Base-by-base conservation (phyloP, 2,797 vertebrate species). In the Uromys caudimaculatus region DNA sequence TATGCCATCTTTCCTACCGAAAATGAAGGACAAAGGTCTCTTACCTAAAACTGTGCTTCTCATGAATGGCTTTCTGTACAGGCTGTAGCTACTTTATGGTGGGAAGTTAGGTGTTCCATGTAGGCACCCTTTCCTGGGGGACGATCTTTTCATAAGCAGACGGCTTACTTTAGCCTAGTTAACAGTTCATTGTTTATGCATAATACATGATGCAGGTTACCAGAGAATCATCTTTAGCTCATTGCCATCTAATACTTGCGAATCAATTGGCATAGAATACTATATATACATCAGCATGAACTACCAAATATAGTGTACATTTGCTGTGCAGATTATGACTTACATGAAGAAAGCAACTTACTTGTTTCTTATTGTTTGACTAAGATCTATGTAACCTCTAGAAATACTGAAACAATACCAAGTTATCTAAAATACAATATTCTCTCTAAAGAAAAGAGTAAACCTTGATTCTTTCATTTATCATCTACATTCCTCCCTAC, bases 261-360 rank as follows among this genome's bases (percentile, higher is more conserved):
- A 69, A 9, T 86, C 35, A 11, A 60, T 62, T 23, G 83, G 54
- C 27, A 75, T 21, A 89, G 90, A 76, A 32, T 81, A 50, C 1
- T 54, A 56, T 62, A 91, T 50, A 69, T 52, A 82, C 5, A 9
- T 41, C 78, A 76, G 35, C 71, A 7, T 56, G 67, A 14, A 17
- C 35, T 90, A 58, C 67, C 56, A 19, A 6, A 24, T 41, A 56
- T 54, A 13, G 29, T 84, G 3, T 52, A 1, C 9, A 12, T 73
- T 58, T 89, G 4, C 10, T 95, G 32, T 71, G 17, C 38, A 62
- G 41, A 60, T 29, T 83, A 64, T 35, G 89, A 60, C 44, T 89
- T 91, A 93, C 89, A 77, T 88, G 64, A 87, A 82, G 78, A 90
- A 67, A 92, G 86, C 67, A 47, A 89, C 93, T 77, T 81, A 81